phyloP scores from a whole-genome alignment of 2,797 vertebrate genomes.

The Melanotaenia parkinsoni region DNA sequence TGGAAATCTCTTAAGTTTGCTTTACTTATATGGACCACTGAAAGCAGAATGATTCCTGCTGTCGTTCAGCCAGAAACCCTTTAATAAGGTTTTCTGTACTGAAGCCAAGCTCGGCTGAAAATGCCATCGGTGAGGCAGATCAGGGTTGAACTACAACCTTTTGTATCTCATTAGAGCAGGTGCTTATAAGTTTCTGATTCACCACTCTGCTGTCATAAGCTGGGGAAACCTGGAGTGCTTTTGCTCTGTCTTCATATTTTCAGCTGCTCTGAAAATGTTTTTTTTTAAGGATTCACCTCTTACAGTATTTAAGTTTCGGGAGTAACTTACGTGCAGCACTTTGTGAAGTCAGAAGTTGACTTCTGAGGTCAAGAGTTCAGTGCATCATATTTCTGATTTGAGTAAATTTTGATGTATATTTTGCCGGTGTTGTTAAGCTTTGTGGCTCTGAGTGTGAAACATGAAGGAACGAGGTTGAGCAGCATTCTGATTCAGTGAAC shows the following conservation, averaged over 20 bases:
- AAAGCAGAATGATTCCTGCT: constrained; percentile 37
- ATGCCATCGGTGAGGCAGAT: constrained; percentile 26
- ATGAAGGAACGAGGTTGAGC: constrained; percentile 15
- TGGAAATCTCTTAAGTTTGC: background rate
- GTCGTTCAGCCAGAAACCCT: constrained; percentile 12
- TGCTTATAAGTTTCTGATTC: constrained; percentile 15
- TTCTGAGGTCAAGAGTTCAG: constrained; percentile 11
- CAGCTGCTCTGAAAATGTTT: background rate
- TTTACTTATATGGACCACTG: constrained; percentile 7
- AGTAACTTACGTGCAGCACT: background rate
- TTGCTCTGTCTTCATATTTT: background rate
- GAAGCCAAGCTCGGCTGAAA: constrained; percentile 37
- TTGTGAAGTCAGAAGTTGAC: background rate
- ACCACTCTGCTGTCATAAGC: background rate
- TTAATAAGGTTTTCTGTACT: constrained; percentile 34
- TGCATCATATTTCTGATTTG: background rate
- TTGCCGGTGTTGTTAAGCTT: background rate
- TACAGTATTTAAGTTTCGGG: constrained; percentile 9
- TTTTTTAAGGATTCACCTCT: constrained; percentile 5
- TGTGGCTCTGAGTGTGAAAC: constrained; percentile 13
- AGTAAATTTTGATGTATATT: background rate
- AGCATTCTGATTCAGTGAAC: background rate
- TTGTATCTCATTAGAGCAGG: constrained; percentile 29
- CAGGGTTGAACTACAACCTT: constrained; percentile 44
- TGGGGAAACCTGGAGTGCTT: background rate